phyloP scores from a whole-genome alignment of 2,888 invertebrate species.

The Leptinotarsa rubiginosa region DNA sequence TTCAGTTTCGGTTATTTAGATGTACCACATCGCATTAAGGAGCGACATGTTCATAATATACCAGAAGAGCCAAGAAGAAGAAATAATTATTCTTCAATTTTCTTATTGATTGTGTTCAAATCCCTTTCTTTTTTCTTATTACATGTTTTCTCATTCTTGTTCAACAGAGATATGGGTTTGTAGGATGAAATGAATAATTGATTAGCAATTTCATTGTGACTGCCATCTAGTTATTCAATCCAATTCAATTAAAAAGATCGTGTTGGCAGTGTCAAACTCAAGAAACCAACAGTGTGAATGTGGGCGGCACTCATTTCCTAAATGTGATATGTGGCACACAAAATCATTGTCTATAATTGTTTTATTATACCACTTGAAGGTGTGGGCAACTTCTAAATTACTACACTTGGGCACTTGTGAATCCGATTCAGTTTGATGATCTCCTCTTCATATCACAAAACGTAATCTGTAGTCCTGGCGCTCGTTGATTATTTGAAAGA shows the following conservation, averaged over 20 bases:
- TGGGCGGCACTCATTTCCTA: conserved; percentile 4
- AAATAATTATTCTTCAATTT: too few species aligned
- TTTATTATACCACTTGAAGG: conserved; percentile 11
- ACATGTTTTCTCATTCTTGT: too few species aligned
- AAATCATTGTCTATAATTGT: conserved; percentile 2
- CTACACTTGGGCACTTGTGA: background rate
- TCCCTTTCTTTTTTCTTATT: too few species aligned
- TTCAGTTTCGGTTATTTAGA: too few species aligned
- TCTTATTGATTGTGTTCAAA: too few species aligned
- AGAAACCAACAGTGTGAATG: background rate
- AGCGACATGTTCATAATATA: too few species aligned
- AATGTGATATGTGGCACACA: conserved; percentile 9
- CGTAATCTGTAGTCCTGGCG: background rate
- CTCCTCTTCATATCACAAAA: background rate
- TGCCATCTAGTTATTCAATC: too few species aligned
- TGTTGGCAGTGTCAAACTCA: background rate
- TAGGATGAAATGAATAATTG: too few species aligned
- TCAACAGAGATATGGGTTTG: too few species aligned
- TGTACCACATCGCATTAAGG: too few species aligned
- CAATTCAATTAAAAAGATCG: background rate
- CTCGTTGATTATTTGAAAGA: background rate
- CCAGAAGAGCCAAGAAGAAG: too few species aligned
- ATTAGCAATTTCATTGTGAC: too few species aligned
- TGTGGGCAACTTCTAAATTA: conserved; percentile 5
- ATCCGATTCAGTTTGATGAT: background rate